Conservation (phyloP, 2,888 invertebrate genomes). For the Apotomis betuletana region DNA sequence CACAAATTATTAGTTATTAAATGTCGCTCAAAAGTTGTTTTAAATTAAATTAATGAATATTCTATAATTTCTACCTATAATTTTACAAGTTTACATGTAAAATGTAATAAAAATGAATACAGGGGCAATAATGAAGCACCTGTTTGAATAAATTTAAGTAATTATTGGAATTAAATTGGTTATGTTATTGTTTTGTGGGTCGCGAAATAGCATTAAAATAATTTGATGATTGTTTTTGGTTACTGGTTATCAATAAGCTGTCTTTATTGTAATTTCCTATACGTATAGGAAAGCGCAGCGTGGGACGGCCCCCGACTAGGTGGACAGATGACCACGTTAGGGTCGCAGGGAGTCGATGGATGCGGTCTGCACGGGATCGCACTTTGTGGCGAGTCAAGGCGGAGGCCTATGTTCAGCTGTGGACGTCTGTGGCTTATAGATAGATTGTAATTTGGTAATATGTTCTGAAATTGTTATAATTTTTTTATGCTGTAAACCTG, state of each 20-base stretch:
- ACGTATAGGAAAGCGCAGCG: no score
- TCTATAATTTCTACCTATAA: background rate
- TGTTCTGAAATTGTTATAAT: no score
- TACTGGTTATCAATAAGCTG: background rate
- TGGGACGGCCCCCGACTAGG: no score
- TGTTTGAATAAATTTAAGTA: constrained; percentile 19
- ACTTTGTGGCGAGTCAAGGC: no score
- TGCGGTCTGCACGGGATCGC: no score
- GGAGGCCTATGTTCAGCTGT: no score
- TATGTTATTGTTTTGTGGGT: constrained; percentile 2
- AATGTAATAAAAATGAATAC: background rate
- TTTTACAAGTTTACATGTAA: constrained; percentile 2
- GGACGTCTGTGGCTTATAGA: no score
- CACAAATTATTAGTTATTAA: constrained; percentile 25
- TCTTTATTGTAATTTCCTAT: background rate
- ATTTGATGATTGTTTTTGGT: constrained; percentile 11
- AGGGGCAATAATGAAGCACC: constrained; percentile 2
- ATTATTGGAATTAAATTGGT: constrained; percentile 21
- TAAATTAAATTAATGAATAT: constrained; percentile 8
- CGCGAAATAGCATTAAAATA: constrained; percentile 1
- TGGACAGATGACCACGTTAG: no score
- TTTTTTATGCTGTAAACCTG: no score
- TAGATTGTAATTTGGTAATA: no score
- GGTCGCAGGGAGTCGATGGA: no score
- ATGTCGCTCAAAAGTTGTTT: constrained; percentile 7